phyloP scores from a whole-genome alignment of 2,113 vertebrate genomes.

The Collichthys lucidus region DNA sequence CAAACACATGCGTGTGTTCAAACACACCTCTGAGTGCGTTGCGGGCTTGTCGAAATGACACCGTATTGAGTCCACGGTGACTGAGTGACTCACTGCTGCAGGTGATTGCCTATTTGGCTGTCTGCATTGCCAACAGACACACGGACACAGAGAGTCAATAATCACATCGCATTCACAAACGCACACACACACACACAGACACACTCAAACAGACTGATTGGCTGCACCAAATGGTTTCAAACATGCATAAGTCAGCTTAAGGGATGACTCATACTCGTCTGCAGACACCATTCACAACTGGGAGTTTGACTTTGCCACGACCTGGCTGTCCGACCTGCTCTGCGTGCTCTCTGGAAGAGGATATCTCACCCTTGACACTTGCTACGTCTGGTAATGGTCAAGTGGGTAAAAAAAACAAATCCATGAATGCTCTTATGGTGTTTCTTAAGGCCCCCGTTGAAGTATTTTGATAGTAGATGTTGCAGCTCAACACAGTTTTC shows the following conservation, averaged over 20 bases:
- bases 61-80: constrained; percentile 49
- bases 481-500: rapidly evolving
- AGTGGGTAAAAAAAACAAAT: not conserved
- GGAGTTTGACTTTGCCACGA: constrained; percentile 54
- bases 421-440: not conserved
- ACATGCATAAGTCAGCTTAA: constrained; percentile 23
- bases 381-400: constrained; percentile 1
- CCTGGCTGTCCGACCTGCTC: constrained; percentile 27
- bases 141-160: constrained; percentile 38
- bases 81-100: constrained; percentile 62
- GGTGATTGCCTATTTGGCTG: constrained; percentile 60
- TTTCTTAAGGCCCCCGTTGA: not conserved
- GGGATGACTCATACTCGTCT: constrained; percentile 62
- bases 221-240: constrained; percentile 25
- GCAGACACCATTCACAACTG: constrained; percentile 43
- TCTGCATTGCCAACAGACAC: constrained; percentile 44
- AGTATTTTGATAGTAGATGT: constrained; percentile 3
- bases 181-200: constrained; percentile 22
- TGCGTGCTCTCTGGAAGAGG: constrained; percentile 1
- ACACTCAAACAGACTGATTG: not conserved
- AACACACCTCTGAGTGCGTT: constrained; percentile 33
- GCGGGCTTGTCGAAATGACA: constrained; percentile 40
- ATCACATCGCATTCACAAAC: not conserved
- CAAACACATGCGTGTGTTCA: not conserved
- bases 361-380: not conserved